Evolutionary conservation across 2,888 invertebrate species (phyloP), one percentile per base, ranked within the genome.

Genomic region (Plemyria rubiginata): DNA sequence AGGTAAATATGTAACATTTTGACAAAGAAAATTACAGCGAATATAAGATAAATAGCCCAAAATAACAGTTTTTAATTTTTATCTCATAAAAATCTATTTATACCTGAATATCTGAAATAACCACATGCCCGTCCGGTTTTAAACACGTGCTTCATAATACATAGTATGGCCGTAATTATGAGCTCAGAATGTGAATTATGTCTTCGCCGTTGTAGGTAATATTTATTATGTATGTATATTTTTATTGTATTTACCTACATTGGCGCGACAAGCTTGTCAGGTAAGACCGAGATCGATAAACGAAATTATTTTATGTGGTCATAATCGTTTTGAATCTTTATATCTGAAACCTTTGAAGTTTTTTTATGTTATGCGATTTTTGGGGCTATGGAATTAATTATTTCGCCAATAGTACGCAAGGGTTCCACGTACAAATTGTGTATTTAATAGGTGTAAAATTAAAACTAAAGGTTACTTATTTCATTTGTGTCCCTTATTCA

Each of bases 81-180:
- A 13, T 49, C 29, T 29, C 48, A 28, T 43, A n/a, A 40, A 28
- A n/a, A n/a, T n/a, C 22, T 38, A 41, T 28, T 15, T 43, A 53
- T 32, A 49, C 13, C 32, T 29, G 32, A 50, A 50, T 49, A 54
- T 45, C 45, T 45, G 16, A 54, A 56, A 22, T 53, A 51, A 15
- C 60, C 55, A 63, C 61, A 60, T 65, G 62, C 40, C 53, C 51
- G 51, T 53, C 60, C 62, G 60, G 58, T 56, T 56, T 36, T 15
- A 54, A 55, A 67, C 67, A 68, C 64, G 70, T 70, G 70, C 52
- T 50, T 46, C 22, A 49, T 55, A 57, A 62, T n/a, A n/a, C n/a
- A n/a, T 61, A 64, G 54, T 59, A 54, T 29, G 32, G 7, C 29
- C 29, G 46, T 58, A 65, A 61, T 65, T 65, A 61, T 62, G 54